Evolutionary conservation across 2,113 vertebrate species (phyloP).

Genomic region (Pithys albifrons): DNA sequence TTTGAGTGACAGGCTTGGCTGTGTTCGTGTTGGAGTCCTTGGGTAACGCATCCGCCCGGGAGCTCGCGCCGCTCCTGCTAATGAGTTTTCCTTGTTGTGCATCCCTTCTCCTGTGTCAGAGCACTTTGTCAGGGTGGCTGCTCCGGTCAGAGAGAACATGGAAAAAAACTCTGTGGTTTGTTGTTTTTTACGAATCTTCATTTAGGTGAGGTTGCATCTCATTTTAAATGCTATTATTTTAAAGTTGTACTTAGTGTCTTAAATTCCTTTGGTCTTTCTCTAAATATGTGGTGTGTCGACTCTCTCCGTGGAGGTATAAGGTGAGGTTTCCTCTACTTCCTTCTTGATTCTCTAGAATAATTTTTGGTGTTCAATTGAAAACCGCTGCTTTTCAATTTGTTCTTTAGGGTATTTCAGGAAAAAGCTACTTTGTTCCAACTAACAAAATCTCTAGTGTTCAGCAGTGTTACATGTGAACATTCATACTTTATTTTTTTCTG

Average conservation of each 20-base stretch:
- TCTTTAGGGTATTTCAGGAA: background rate
- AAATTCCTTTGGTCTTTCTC: background rate
- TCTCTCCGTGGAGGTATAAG: background rate
- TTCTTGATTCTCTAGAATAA: background rate
- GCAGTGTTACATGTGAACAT: background rate
- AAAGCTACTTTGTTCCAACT: background rate
- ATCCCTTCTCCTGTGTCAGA: background rate
- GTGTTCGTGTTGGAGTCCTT: background rate
- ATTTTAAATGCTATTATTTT: background rate
- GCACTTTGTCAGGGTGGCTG: background rate
- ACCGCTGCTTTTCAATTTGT: background rate
- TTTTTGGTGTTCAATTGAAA: background rate
- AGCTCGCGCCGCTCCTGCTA: background rate
- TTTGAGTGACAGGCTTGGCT: slow-evolving; percentile 55
- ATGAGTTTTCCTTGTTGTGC: background rate
- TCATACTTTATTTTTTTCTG: background rate
- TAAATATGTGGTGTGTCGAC: background rate
- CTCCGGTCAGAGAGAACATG: background rate
- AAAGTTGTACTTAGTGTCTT: background rate
- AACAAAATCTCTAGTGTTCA: background rate
- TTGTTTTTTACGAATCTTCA: background rate
- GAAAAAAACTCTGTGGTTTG: rapidly evolving
- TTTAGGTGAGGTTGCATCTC: background rate
- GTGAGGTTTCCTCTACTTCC: background rate
- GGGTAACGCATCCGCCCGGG: background rate